Conservation (phyloP, 2,797 vertebrate species). For the Chloroceryle amazona region DNA sequence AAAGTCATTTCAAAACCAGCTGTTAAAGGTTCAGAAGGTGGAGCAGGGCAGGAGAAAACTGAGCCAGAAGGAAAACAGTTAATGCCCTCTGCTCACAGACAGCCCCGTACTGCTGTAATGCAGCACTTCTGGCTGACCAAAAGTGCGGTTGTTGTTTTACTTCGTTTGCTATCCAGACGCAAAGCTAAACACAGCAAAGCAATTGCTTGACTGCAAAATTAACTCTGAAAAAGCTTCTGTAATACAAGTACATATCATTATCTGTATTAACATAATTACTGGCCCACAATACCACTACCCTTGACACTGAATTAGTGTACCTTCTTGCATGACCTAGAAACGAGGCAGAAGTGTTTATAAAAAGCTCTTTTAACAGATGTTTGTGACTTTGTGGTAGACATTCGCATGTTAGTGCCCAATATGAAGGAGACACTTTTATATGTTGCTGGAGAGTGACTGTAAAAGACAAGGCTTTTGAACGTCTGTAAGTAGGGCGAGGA, state of each 20-base stretch:
- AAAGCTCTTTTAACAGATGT: neutral
- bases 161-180: neutral
- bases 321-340: slow-evolving; percentile 1
- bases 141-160: neutral
- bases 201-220: slow-evolving; percentile 37
- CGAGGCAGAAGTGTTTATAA: neutral
- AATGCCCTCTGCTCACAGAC: neutral
- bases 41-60: neutral
- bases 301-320: slow-evolving; percentile 18
- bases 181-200: slow-evolving; percentile 18
- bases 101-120: neutral
- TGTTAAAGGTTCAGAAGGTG: accelerated
- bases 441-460: neutral
- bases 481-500: neutral
- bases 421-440: neutral
- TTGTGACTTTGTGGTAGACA: neutral
- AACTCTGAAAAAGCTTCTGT: slow-evolving; percentile 32
- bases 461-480: neutral
- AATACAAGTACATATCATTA: slow-evolving; percentile 25
- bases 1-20: neutral
- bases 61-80: neutral
- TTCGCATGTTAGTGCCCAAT: neutral
- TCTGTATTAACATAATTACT: slow-evolving; percentile 39
- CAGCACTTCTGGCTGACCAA: neutral
- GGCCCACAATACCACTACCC: neutral